Evolutionary conservation across 2,888 invertebrate species (phyloP).

Genomic region (Agrotis ipsilon): DNA sequence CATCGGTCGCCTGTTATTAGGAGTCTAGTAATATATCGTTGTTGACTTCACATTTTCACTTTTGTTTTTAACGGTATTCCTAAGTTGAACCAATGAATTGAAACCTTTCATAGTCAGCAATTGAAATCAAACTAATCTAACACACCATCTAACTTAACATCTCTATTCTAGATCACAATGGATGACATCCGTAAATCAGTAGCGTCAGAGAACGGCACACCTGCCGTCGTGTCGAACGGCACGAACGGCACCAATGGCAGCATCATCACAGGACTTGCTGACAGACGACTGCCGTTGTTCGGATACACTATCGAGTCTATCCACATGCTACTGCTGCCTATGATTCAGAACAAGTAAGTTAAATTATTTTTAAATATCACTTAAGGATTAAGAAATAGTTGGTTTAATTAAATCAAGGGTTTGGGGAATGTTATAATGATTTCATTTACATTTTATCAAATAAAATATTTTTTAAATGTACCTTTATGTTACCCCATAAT

Average conservation of each 20-base stretch:
- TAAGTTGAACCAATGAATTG: no score
- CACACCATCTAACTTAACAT: not conserved
- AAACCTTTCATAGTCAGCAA: slow-evolving; percentile 10
- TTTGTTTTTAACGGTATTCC: no score
- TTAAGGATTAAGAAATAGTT: no score
- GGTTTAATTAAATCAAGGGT: no score
- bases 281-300: slow-evolving; percentile 97
- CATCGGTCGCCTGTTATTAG: no score
- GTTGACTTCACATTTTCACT: no score
- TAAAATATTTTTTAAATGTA: no score
- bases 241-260: slow-evolving; percentile 71
- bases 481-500: no score
- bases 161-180: slow-evolving; percentile 93
- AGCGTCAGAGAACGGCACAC: slow-evolving; percentile 71
- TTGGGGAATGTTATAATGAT: no score
- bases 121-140: not conserved
- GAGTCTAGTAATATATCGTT: no score
- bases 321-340: slow-evolving; percentile 97
- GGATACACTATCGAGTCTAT: slow-evolving; percentile 99
- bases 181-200: slow-evolving; percentile 93
- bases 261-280: slow-evolving; percentile 92
- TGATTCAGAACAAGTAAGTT: slow-evolving; percentile 97
- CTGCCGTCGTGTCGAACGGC: slow-evolving; percentile 72
- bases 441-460: no score
- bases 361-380: no score